These are phyloP conservation scores for Sipha flava DNA, from an alignment of 1,140 invertebrate genomes.

Conservation along the genomic window DNA sequence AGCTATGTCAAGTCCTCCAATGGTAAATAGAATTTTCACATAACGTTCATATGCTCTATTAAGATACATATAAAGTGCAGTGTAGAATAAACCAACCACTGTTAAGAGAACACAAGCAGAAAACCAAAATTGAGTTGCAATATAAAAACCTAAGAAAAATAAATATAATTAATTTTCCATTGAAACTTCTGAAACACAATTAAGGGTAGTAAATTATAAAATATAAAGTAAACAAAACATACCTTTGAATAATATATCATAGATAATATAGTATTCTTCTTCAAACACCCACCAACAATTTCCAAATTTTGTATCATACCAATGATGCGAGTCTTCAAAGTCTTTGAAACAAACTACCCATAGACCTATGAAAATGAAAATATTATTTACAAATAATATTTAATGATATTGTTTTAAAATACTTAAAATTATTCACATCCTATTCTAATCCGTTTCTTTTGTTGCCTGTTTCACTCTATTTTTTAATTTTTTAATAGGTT, in stretches of 20 bases:
- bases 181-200: neutral
- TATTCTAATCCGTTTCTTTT: too few species aligned
- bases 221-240: neutral
- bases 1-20: neutral
- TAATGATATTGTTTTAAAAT: too few species aligned
- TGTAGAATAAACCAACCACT: conserved; percentile 16
- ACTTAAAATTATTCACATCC: too few species aligned
- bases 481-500: too few species aligned
- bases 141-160: neutral
- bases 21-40: conserved; percentile 3
- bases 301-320: conserved; percentile 66
- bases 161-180: neutral
- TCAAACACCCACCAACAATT: conserved; percentile 90
- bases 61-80: conserved; percentile 21
- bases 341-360: conserved; percentile 86
- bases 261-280: conserved; percentile 53
- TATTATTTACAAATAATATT: neutral
- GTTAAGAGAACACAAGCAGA: conserved; percentile 1
- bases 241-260: conserved; percentile 34
- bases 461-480: too few species aligned
- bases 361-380: conserved; percentile 53
- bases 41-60: conserved; percentile 12
- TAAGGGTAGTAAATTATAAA: neutral
- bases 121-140: conserved; percentile 20
- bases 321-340: conserved; percentile 70